Evolutionary conservation across 2,888 invertebrate genomes (phyloP), one percentile per base, ranked within the genome.

Genomic region (Noctuana brunneofusca): DNA sequence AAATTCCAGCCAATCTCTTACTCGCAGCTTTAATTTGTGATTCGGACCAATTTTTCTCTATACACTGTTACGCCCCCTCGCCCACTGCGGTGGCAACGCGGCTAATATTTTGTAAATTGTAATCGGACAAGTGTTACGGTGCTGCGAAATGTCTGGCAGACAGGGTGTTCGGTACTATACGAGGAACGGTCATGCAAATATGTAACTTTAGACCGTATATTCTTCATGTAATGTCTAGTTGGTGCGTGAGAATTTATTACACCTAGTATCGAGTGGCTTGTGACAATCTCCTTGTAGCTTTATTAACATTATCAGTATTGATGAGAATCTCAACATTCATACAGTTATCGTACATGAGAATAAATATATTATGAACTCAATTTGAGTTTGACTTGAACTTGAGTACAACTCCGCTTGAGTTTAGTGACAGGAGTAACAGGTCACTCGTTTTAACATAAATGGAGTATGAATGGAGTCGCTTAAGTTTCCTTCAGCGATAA

Each of bases 111-210:
- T 16, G 41, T 41, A 41, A 16, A 38, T 16, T 5, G 8, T 16
- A 41, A 16, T 9, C n/a, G n/a, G 8, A 6, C 16, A 9, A 41
- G 35, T 16, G 14, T 41, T 41, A 41, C 16, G 41, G 41, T 41
- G 41, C 41, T 41, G 41, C 41, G 41, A 41, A 41, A 16, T 41
- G 14, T 41, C 16, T 38, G 38, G 38, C 38, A 12, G 38, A 38
- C 38, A 38, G 38, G 38, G 38, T 38, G 14, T 16, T 38, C 38
- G 14, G 38, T 38, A 16, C 14, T 16, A 16, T 14, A 11, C 14
- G 14, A 35, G 35, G 35, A n/a, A 14, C n/a, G 11, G 3, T 27
- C 14, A 35, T 35, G 14, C 35, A 35, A n/a, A n/a, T n/a, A 35
- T 14, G 38, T 38, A 38, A 38, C 38, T 16, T 38, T 38, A 38